These are phyloP conservation scores for Chaetoderma sp. DNA, from an alignment of 2,888 invertebrate genomes.

Conservation along the genomic window DNA sequence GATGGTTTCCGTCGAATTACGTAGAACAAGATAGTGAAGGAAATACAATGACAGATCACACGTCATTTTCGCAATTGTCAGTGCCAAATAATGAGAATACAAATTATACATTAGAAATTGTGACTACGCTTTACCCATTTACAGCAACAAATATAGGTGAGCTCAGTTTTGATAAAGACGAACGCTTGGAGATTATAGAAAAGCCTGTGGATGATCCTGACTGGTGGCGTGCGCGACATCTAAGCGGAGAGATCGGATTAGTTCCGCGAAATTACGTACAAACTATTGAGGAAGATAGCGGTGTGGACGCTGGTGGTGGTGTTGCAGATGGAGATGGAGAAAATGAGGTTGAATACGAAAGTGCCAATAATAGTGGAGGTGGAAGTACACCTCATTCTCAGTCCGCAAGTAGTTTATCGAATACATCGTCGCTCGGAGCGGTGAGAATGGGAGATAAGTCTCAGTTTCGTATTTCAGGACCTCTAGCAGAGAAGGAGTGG, in stretches of 20 bases:
- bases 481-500: conserved; percentile 78
- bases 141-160: conserved; percentile 88
- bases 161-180: conserved; percentile 95
- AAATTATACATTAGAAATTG: conserved; percentile 80
- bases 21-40: conserved; percentile 72
- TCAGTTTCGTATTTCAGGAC: conserved; percentile 62
- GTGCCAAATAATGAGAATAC: conserved; percentile 18
- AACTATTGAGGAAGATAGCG: conserved; percentile 54
- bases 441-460: conserved; percentile 47
- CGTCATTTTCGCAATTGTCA: conserved; percentile 35
- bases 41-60: conserved; percentile 48
- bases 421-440: conserved; percentile 51
- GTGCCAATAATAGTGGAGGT: conserved; percentile 39
- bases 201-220: conserved; percentile 97
- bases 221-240: conserved; percentile 97
- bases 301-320: conserved; percentile 47
- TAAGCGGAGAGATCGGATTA: conserved; percentile 90
- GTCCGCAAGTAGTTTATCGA: conserved; percentile 64
- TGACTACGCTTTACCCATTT: conserved; percentile 86
- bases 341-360: background rate
- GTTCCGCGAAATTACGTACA: conserved; percentile 80
- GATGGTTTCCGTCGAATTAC: conserved; percentile 99
- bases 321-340: too few species aligned
- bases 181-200: conserved; percentile 93
- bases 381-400: conserved; percentile 65